Evolutionary conservation across 2,797 vertebrate genomes (phyloP).

Genomic region (Pseudochirops corinnae): DNA sequence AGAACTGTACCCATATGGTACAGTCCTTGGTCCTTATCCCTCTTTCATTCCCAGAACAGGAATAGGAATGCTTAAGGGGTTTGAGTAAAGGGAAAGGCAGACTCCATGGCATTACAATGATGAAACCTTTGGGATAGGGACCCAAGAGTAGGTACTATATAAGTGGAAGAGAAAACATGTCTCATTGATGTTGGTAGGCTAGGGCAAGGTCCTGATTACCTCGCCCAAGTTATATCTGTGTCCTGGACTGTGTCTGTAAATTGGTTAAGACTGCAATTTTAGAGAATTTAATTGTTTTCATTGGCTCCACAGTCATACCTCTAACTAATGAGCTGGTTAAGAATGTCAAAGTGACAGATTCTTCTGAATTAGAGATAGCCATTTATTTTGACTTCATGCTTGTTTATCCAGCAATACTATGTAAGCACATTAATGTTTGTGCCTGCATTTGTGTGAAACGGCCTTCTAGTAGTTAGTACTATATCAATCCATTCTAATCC

Average conservation of each 20-base stretch:
- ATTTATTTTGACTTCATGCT: conserved; percentile 27
- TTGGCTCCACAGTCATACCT: background rate
- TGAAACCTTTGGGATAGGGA: background rate
- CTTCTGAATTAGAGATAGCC: conserved; percentile 33
- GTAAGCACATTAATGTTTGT: conserved; percentile 38
- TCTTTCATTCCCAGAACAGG: background rate
- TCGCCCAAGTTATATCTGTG: background rate
- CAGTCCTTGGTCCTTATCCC: background rate
- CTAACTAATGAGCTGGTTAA: conserved; percentile 48
- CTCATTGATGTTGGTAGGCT: background rate
- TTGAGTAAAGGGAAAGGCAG: too few relatives aligned
- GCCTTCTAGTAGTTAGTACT: conserved; percentile 35
- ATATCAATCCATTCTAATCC: background rate
- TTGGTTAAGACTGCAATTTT: background rate
- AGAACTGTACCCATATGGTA: background rate
- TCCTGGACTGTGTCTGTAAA: background rate
- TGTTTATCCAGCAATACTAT: conserved; percentile 47
- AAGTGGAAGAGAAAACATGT: background rate
- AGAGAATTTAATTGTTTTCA: background rate
- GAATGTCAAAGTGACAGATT: conserved; percentile 13
- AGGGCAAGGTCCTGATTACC: background rate
- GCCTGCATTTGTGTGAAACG: conserved; percentile 33
- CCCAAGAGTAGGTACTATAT: background rate
- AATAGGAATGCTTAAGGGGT: background rate
- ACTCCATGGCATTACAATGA: background rate